Evolutionary conservation across 1,140 invertebrate species (phyloP).

Genomic region (Trachelipus rathkii): DNA sequence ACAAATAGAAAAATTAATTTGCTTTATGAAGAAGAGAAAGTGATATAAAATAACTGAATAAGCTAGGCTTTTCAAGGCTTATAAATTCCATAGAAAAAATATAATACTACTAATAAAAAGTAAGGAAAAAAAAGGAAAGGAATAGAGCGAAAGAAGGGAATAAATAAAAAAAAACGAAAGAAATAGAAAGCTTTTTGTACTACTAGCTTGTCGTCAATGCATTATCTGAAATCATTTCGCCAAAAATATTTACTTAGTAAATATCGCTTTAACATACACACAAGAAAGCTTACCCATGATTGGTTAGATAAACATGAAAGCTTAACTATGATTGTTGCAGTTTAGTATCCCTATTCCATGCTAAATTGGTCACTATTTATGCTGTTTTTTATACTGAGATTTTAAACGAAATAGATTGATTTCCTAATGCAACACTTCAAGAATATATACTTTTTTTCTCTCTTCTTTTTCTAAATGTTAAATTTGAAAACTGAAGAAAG

Average conservation of each 20-base stretch:
- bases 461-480: too few species aligned
- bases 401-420: constrained; percentile 1
- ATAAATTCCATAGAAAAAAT: too few species aligned
- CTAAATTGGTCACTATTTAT: background rate
- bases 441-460: too few species aligned
- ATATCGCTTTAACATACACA: background rate
- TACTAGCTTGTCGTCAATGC: background rate
- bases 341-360: too few species aligned
- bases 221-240: constrained; percentile 12
- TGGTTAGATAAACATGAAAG: background rate
- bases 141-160: background rate
- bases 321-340: too few species aligned
- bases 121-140: background rate
- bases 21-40: too few species aligned
- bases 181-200: background rate
- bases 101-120: too few species aligned
- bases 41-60: too few species aligned
- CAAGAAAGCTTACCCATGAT: background rate
- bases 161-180: background rate
- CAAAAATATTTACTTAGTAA: constrained; percentile 9
- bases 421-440: too few species aligned
- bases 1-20: too few species aligned
- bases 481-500: too few species aligned
- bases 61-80: too few species aligned
- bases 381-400: background rate